Conservation (phyloP, 2,888 invertebrate genomes). For the Tuta absoluta region DNA sequence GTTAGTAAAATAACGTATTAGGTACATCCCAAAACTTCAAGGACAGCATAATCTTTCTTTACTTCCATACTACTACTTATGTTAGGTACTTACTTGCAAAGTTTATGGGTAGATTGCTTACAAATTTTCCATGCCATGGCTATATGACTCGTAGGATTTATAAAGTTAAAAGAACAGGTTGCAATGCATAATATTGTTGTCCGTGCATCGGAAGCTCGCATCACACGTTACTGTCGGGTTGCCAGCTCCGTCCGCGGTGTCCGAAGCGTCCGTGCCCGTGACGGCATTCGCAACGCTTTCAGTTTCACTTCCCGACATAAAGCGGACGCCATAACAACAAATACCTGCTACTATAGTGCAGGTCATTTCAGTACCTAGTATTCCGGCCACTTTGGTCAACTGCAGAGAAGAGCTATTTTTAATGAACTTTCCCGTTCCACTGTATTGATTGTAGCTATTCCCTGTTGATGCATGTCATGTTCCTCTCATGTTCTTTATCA, state of each 20-base stretch:
- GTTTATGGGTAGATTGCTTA: no score
- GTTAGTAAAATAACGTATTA: no score
- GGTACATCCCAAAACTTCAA: no score
- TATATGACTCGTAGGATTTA: no score
- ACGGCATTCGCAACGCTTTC: neutral
- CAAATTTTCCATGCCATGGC: no score
- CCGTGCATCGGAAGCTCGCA: neutral
- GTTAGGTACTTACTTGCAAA: no score
- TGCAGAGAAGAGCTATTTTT: neutral
- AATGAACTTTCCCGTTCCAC: neutral
- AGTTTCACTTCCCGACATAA: neutral
- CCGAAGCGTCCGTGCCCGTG: neutral
- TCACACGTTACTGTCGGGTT: neutral
- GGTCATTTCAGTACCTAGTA: neutral
- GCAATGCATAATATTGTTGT: neutral
- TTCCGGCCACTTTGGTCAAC: neutral
- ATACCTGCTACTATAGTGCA: neutral
- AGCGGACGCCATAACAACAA: neutral
- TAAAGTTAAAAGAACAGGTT: neutral
- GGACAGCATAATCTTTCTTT: no score
- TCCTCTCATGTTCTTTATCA: no score
- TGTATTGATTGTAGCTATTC: neutral
- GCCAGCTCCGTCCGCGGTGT: neutral
- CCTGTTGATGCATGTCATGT: neutral
- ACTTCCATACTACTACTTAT: no score